Base-by-base conservation (phyloP, 1,140 invertebrate species). In the Rhopalosiphum padi region DNA sequence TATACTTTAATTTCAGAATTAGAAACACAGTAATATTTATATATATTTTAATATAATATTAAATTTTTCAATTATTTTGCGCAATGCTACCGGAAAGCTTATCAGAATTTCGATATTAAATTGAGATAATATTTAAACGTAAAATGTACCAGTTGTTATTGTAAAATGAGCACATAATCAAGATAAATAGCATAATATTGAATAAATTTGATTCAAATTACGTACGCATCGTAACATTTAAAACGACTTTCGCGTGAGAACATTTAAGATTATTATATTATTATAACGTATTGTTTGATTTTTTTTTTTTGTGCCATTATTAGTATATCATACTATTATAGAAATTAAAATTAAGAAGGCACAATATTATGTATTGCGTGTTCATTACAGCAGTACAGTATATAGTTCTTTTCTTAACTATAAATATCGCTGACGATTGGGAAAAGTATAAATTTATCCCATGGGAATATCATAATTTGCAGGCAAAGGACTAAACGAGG, bases 361-460 rank as follows among this genome's bases (percentile, higher is more conserved):
- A 68, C 60, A 68, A 68, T 51, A 18, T 68, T 15, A 68, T 46
- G 11, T 11, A 46, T 46, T 9, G 11, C 25, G 4, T 15, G 1
- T 60, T 11, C 55, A 11, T 60, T 60, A 25, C 6, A 30, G 55
- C 6, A 30, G 55, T 15, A 18, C 60, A 77, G 25, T 60, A 30
- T 60, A 30, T 23, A 30, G 30, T 35, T 77, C 0, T n/a, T 35
- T n/a, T n/a, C 60, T 77, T n/a, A 30, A 11, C 60, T n/a, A 68
- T n/a, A 68, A 68, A 68, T 68, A 77, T n/a, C n/a, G 60, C 30
- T n/a, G 60, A 77, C 11, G 11, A 77, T n/a, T 77, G 30, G 60
- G 60, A 77, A 77, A n/a, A 77, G 60, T n/a, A 77, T 77, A 77
- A 18, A 77, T 77, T 77, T n/a, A 77, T n/a, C 60, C 60, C 60